A percentile compares a stretch with the other conserved stretches of the same genome.
phyloP scores from a whole-genome alignment of 1,140 invertebrate genomes.

The Drosophila lacteicornis region DNA sequence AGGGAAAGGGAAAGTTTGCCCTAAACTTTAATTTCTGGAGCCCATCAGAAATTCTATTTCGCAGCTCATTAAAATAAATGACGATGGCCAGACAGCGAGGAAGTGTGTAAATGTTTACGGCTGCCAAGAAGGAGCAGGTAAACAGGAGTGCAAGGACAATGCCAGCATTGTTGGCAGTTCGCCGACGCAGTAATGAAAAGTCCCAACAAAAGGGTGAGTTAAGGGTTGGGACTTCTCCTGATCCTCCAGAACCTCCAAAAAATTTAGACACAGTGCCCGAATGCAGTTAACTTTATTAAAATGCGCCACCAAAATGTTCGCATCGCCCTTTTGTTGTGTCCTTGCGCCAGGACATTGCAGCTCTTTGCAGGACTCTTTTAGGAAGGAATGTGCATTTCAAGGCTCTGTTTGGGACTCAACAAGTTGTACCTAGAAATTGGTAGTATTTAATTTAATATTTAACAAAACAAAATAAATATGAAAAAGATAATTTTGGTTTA shows the following conservation, averaged over 20 bases:
- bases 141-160: conserved; percentile 62
- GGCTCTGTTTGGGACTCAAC: not conserved
- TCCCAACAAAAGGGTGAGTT: conserved; percentile 59
- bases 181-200: conserved; percentile 65
- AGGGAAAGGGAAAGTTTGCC: conserved; percentile 35
- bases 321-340: conserved; percentile 41
- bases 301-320: conserved; percentile 63
- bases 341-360: conserved; percentile 57
- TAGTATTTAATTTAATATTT: no score
- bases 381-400: not conserved
- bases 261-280: conserved; percentile 66
- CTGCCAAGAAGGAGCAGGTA: conserved; percentile 11
- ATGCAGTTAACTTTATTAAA: conserved; percentile 81
- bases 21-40: not conserved
- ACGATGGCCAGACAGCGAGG: conserved; percentile 62
- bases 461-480: no score
- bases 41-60: conserved; percentile 74
- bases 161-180: conserved; percentile 58
- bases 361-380: not conserved
- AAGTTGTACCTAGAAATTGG: no score
- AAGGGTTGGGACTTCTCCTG: not conserved
- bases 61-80: conserved; percentile 82
- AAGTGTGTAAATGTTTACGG: conserved; percentile 65
- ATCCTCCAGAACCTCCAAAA: conserved; percentile 11
- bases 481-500: no score